Base-by-base conservation (phyloP, 2,888 invertebrate species). In the Campoplex capitator region DNA sequence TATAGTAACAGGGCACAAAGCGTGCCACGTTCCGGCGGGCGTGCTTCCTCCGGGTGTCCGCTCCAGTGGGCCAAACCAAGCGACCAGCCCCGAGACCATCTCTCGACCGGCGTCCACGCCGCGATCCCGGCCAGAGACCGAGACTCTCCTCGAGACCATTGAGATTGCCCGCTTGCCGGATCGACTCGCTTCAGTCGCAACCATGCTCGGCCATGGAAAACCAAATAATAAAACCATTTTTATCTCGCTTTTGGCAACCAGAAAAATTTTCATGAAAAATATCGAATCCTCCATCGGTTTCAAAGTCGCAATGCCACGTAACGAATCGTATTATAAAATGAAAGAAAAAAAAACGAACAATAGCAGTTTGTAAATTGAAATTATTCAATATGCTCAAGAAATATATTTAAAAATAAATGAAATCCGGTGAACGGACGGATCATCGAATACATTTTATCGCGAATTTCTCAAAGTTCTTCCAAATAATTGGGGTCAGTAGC, bases 41-140 rank as follows among this genome's bases (percentile, higher is more conserved):
- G 94, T 94, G 94, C 93, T 94, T 94, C 94, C 94, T 94, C 94
- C 94, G 94, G 94, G 94, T 94, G 94, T 94, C 90, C 94, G 94
- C 94, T 94, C 94, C 94, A 94, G 90, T 94, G 94, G 94, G 94
- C 94, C 94, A 94, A 93, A 92, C 90, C 88, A 89, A 88, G 85
- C 90, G 88, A 87, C 88, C 88, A 89, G 85, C 89, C 88, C 87
- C 87, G 85, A 87, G 83, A 88, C 81, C 77, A 86, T 80, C 83
- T 78, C 76, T 62, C 67, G 81, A 84, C 75, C 85, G 74, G 45
- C 85, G 77, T 68, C 82, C 80, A 67, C 51, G 73, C 68, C 80
- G 68, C 80, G 76, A 81, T 81, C 74, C 71, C 77, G 86, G 28
- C 18, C 75, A 79, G 79, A 79, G 73, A 54, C 74, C 84, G 77